These are phyloP conservation scores for Noturus placidus DNA, from an alignment of 2,113 vertebrate species.

Conservation along the genomic window DNA sequence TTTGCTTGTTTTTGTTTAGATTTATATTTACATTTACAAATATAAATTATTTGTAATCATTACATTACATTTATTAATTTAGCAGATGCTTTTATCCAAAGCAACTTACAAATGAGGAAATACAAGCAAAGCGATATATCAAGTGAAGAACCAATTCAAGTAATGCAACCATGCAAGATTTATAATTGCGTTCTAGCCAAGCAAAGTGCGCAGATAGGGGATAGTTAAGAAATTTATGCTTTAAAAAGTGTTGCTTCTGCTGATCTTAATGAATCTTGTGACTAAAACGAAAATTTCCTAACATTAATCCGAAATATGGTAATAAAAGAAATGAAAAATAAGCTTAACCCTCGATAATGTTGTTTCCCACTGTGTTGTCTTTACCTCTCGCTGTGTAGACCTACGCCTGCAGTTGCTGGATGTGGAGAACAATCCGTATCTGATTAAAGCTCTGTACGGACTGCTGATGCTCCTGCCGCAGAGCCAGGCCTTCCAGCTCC, in stretches of 20 bases:
- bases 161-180: too few species aligned
- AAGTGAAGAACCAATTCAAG: too few species aligned
- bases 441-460: conserved; percentile 95
- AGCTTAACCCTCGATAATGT: not conserved
- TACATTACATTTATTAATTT: too few species aligned
- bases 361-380: not conserved
- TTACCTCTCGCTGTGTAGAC: conserved; percentile 64
- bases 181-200: too few species aligned
- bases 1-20: not conserved
- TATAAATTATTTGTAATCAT: too few species aligned
- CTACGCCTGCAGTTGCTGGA: conserved; percentile 93
- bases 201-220: too few species aligned
- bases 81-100: too few species aligned
- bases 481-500: conserved; percentile 94
- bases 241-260: not conserved
- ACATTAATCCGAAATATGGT: not conserved
- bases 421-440: conserved; percentile 93
- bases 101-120: too few species aligned
- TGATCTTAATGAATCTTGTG: not conserved
- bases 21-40: not conserved
- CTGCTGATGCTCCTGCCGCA: conserved; percentile 97
- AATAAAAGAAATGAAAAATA: not conserved
- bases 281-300: not conserved
- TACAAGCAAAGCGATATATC: too few species aligned
- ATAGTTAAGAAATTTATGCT: not conserved